Evolutionary conservation across 2,888 invertebrate species (phyloP).

Genomic region (Anoplius nigerrimus): DNA sequence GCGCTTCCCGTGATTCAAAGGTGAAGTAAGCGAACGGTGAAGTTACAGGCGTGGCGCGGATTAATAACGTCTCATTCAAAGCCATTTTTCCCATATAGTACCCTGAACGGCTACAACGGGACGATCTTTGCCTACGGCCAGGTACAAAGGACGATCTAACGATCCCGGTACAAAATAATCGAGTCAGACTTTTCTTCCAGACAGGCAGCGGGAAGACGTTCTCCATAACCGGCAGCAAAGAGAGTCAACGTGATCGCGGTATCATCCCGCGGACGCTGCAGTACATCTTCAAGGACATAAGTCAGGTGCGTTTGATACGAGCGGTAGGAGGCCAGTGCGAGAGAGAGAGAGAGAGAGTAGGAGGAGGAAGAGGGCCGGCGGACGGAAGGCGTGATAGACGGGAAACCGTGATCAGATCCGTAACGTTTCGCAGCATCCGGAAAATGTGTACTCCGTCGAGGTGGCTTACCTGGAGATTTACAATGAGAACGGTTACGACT

Average conservation of each 20-base stretch:
- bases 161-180: not conserved
- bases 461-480: slow-evolving; percentile 78
- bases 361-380: not conserved
- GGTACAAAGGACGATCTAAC: slow-evolving; percentile 66
- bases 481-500: slow-evolving; percentile 78
- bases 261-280: slow-evolving; percentile 77
- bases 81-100: slow-evolving; percentile 63
- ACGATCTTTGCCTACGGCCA: slow-evolving; percentile 79
- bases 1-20: slow-evolving; percentile 76
- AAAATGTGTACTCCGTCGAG: slow-evolving; percentile 70
- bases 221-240: slow-evolving; percentile 76
- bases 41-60: not conserved
- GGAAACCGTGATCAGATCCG: slow-evolving; percentile 1
- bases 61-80: not conserved
- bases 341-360: not conserved
- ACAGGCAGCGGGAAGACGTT: slow-evolving; percentile 79
- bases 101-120: slow-evolving; percentile 77
- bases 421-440: slow-evolving; percentile 60
- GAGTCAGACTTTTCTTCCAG: slow-evolving; percentile 59
- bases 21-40: slow-evolving; percentile 58
- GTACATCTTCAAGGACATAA: slow-evolving; percentile 75
- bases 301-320: slow-evolving; percentile 64
- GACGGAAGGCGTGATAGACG: not conserved
- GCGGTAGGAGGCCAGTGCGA: not conserved
- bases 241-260: slow-evolving; percentile 74